Conservation (phyloP, 2,888 invertebrate species). For the Pyrocoelia pectoralis region DNA sequence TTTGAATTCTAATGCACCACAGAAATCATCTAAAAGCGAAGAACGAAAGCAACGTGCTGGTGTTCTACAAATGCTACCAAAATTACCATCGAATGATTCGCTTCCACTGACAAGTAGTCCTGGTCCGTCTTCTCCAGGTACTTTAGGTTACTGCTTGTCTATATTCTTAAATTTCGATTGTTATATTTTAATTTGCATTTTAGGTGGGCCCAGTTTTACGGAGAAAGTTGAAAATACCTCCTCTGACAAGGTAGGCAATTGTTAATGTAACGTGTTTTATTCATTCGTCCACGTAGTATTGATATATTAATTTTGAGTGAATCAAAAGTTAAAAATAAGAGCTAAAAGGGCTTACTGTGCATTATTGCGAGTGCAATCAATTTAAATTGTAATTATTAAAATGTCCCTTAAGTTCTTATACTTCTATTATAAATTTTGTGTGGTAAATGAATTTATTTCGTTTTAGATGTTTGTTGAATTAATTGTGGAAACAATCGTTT, state of each 20-base stretch:
- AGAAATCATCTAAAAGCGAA: slow-evolving; percentile 42
- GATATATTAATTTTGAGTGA: too few relatives aligned
- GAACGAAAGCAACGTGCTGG: slow-evolving; percentile 50
- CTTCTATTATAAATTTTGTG: background rate
- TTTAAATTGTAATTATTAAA: background rate
- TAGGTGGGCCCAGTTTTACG: slow-evolving; percentile 48
- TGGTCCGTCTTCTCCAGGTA: slow-evolving; percentile 67
- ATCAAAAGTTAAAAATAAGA: background rate
- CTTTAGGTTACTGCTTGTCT: slow-evolving; percentile 30
- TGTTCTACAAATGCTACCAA: slow-evolving; percentile 60
- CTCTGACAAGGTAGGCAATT: slow-evolving; percentile 55
- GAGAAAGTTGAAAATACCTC: slow-evolving; percentile 57
- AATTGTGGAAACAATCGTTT: background rate
- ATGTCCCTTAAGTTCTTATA: background rate
- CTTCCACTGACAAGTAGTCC: slow-evolving; percentile 67
- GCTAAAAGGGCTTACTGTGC: background rate
- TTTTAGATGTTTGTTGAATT: slow-evolving; percentile 6
- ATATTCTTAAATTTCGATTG: slow-evolving; percentile 12
- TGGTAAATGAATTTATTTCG: slow-evolving; percentile 3
- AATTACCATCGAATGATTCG: slow-evolving; percentile 67
- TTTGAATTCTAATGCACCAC: slow-evolving; percentile 5
- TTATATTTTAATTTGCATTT: slow-evolving; percentile 51
- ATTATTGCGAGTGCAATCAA: too few relatives aligned
- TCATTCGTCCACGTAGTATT: too few relatives aligned
- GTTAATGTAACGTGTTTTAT: background rate